Base-by-base conservation (phyloP, 1,140 invertebrate species). In the Drosophila chauvacae region DNA sequence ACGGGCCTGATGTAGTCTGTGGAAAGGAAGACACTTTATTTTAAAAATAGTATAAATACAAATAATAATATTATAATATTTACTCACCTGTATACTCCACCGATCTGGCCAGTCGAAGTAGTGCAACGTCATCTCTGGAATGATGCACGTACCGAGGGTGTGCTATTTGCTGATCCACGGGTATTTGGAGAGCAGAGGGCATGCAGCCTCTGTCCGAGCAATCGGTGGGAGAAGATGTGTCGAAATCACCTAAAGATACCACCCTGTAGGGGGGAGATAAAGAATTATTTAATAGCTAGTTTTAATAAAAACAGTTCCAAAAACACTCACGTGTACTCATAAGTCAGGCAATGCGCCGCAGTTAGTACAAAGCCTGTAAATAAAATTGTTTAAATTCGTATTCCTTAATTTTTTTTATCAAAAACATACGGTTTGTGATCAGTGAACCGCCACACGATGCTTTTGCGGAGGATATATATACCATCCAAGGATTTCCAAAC, bases 401-500 rank as follows among this genome's bases (percentile, higher is more conserved):
- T 26, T 26, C 9, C 23, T 16, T 2, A 16, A 47, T 14, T 9
- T 16, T 16, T 0, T 26, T 26, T 1, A 47, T 47, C 1, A 7
- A 2, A 9, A 26, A 26, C 44, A 6, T 47, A 47, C 45, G 45
- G 0, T 47, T 23, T 16, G 45, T 47, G 20, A 47, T 47, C 14
- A 47, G 23, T 14, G 45, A 47, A 4, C 45, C 45, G 1, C 45
- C 13, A 16, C 45, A 47, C 11, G 7, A 20, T 47, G 2, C 0
- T 14, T 1, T 7, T 3, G 20, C 1, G 13, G 44, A 14, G 11
- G 0, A 2, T 4, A 47, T 14, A 47, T 47, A 47, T 3, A 14
- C 23, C 45, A 48, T 48, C 45, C 45, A 48, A 16, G 45, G 45
- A 48, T 48, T 48, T 6, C 7, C 45, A 16, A 48, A 48, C 45